These are phyloP conservation scores for Philaethria dido DNA, from an alignment of 2,888 invertebrate species.

Conservation along the genomic window DNA sequence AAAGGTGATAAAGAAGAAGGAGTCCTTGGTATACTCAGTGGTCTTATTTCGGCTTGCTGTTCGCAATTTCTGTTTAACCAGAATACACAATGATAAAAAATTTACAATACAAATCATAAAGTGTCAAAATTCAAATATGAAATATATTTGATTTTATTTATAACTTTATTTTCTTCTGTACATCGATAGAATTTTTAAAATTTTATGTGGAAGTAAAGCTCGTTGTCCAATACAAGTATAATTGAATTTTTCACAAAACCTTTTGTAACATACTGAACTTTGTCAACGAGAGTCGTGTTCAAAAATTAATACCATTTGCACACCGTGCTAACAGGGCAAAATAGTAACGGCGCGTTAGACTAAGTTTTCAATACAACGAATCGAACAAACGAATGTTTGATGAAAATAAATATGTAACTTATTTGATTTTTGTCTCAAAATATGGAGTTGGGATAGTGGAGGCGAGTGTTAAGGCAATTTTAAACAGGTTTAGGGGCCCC, in stretches of 20 bases:
- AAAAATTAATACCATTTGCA: slow-evolving; percentile 5
- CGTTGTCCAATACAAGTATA: slow-evolving; percentile 1
- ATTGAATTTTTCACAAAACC: not conserved
- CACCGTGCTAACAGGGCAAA: not conserved
- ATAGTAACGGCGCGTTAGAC: not conserved
- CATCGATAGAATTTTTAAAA: not conserved
- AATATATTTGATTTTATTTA: not conserved
- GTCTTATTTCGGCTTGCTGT: too few species aligned
- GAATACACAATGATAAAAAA: too few species aligned
- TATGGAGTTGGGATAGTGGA: too few species aligned
- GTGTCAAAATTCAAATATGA: not conserved
- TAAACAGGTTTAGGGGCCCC: too few species aligned
- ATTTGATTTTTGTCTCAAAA: too few species aligned
- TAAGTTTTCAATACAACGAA: not conserved
- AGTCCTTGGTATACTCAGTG: too few species aligned
- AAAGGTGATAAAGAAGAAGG: too few species aligned
- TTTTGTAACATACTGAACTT: slow-evolving; percentile 7
- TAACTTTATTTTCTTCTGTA: not conserved
- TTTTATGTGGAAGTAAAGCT: not conserved
- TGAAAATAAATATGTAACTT: too few species aligned
- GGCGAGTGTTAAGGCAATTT: too few species aligned
- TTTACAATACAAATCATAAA: too few species aligned
- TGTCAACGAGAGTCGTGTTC: not conserved
- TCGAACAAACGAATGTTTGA: too few species aligned
- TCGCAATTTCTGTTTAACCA: too few species aligned